Base-by-base conservation (phyloP, 2,888 invertebrate genomes). In the Oeneis ivallda region DNA sequence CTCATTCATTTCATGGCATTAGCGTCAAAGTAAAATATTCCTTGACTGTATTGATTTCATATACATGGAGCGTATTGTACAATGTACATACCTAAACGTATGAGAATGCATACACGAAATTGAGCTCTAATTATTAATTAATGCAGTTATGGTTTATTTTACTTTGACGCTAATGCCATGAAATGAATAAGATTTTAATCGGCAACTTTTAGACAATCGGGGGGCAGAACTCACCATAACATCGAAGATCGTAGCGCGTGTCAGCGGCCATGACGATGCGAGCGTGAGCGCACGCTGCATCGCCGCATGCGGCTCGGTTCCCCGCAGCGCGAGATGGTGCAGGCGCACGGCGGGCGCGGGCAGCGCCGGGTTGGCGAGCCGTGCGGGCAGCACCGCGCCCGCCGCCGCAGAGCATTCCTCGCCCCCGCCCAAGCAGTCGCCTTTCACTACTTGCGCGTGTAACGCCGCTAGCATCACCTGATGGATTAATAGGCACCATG, bases 381-480 rank as follows among this genome's bases (percentile, higher is more conserved):
- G 93, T 49, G 97, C 93, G 1, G 98, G 96, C 75, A 98, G 92
- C 73, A 89, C 87, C 77, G 96, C 96, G 81, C 96, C 95, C 56
- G 95, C 94, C 19, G 96, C 96, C 71, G 96, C 95, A 74, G 93
- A 93, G 74, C 93, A 93, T 81, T 95, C 95, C 77, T 93, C 93
- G 59, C 94, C 89, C 61, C 92, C 92, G 74, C 95, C 95, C 47
- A 92, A 87, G 78, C 95, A 96, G 87, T 98, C 98, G 43, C 98
- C 96, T 71, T 96, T 93, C 84, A 98, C 98, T 41, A 98, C 93
- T 86, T 98, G 98, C 50, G 97, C 96, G 93, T 98, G 97, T 56
- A 98, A 93, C 19, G 98, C 98, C 57, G 98, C 97, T 65, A 98
- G 86, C 96, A 98, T 98, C 86, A 98, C 96, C 97, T 97, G 75